Evolutionary conservation across 2,888 invertebrate genomes (phyloP).

Genomic region (Corythucha ciliata): DNA sequence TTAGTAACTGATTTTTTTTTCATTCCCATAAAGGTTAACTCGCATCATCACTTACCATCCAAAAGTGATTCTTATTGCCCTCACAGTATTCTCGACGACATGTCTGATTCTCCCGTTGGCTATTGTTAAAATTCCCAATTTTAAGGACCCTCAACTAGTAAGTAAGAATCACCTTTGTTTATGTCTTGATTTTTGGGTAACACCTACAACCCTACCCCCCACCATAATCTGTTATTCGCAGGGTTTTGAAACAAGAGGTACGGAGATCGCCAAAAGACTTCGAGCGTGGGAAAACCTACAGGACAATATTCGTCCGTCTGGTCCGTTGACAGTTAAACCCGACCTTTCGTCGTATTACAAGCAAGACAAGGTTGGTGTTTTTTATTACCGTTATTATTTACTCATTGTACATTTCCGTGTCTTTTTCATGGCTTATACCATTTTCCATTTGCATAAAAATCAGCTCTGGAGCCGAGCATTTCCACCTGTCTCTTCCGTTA

Average conservation of each 20-base stretch:
- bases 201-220: background rate
- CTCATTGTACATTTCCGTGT: too few relatives aligned
- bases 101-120: slow-evolving; percentile 58
- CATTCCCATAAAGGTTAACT: slow-evolving; percentile 51
- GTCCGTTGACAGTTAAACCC: slow-evolving; percentile 63
- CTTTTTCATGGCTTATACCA: too few relatives aligned
- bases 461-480: too few relatives aligned
- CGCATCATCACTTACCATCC: slow-evolving; percentile 59
- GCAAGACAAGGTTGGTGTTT: slow-evolving; percentile 26
- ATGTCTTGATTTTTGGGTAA: background rate
- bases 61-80: slow-evolving; percentile 52
- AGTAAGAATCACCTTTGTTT: slow-evolving; percentile 37
- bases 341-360: slow-evolving; percentile 25
- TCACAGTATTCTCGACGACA: slow-evolving; percentile 53
- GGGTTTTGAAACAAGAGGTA: slow-evolving; percentile 91
- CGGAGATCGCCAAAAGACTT: slow-evolving; percentile 65
- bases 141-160: slow-evolving; percentile 76
- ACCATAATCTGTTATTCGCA: slow-evolving; percentile 40
- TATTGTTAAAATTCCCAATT: slow-evolving; percentile 60
- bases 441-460: too few relatives aligned
- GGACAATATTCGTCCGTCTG: slow-evolving; percentile 60
- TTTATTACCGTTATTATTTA: too few relatives aligned
- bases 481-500: too few relatives aligned
- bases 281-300: slow-evolving; percentile 78
- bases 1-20: background rate